Conservation (phyloP, 1,140 invertebrate species). For the Drosophila nikananu region DNA sequence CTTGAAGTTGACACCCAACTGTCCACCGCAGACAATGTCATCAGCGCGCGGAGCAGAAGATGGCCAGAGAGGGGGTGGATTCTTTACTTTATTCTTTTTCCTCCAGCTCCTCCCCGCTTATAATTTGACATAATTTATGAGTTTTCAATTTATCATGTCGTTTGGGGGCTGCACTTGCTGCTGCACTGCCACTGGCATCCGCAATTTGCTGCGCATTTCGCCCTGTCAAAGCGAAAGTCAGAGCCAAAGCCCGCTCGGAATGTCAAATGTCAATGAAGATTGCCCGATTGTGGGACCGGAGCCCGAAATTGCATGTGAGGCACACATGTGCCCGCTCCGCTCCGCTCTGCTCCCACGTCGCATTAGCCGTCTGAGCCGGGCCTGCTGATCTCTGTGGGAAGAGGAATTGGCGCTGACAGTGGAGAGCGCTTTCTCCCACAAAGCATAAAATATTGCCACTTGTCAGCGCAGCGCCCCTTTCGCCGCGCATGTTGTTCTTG, state of each 20-base stretch:
- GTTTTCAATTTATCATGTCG: constrained; percentile 76
- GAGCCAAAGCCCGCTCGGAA: constrained; percentile 33
- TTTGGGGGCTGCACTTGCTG: constrained; percentile 22
- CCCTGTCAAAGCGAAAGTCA: constrained; percentile 32
- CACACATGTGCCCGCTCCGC: constrained; percentile 60
- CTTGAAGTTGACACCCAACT: constrained; percentile 62
- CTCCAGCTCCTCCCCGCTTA: constrained; percentile 1
- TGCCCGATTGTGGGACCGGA: constrained; percentile 32
- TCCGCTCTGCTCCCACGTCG: constrained; percentile 24
- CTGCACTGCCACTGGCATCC: constrained; percentile 21
- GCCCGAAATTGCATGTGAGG: constrained; percentile 59
- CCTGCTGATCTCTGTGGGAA: constrained; percentile 66
- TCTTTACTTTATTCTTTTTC: constrained; percentile 13
- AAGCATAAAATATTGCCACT: constrained; percentile 67
- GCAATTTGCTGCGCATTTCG: constrained; percentile 46
- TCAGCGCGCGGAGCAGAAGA: constrained; percentile 16
- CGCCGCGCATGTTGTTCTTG: constrained; percentile 59
- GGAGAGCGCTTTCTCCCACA: constrained; percentile 17
- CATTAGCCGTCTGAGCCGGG: constrained; percentile 24
- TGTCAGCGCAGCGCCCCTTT: constrained; percentile 54
- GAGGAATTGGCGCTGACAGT: constrained; percentile 4
- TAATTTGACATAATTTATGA: constrained; percentile 82
- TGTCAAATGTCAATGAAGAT: constrained; percentile 74
- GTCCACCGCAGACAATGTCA: constrained; percentile 40
- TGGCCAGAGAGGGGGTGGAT: background rate